Base-by-base conservation (phyloP, 2,888 invertebrate species). In the Netelia inedita region DNA sequence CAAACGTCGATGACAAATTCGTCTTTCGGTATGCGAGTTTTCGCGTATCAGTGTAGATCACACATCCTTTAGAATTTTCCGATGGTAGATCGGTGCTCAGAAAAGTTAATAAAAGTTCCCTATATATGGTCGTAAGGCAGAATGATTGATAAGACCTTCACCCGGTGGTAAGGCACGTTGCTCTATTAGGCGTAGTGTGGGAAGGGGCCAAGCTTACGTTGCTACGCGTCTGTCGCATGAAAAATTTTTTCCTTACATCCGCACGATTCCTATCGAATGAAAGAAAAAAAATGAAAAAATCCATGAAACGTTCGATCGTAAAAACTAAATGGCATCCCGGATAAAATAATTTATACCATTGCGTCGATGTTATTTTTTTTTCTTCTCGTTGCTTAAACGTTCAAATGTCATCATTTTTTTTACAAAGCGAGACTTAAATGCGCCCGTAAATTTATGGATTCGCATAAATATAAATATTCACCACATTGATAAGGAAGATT, bases 81-180 rank as follows among this genome's bases (percentile, higher is more conserved):
- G 16, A 2, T n/a, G 50, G n/a, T 28, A 21, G 10, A 53, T 50
- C 28, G 28, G 28, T 71, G 6, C 11, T 43, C 23, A 35, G 43
- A 43, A 59, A 68, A 43, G n/a, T 68, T 53, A 68, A 73, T 68
- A 59, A 66, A 72, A 28, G 3, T 50, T 66, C 57, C 23, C 76
- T 28, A 68, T 14, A 59, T 35, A 16, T 43, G 35, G 6, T 1
- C 21, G 5, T 14, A 11, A 41, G 21, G 11, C 9, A 2, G 65
- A 61, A 71, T 65, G 66, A 76, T 65, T 50, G 65, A 71, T 80
- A 43, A 65, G 66, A 79, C 79, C 80, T 75, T 76, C 79, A 63
- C 66, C 72, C 10, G 72, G 14, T 66, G 53, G 19, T 6, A 57
- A 46, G 21, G 21, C 65, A 50, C 63, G 11, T 76, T 78, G 10